Base-by-base conservation (phyloP, 37 sponge, comb jelly and placozoan species). In the Haliclona indistincta region DNA sequence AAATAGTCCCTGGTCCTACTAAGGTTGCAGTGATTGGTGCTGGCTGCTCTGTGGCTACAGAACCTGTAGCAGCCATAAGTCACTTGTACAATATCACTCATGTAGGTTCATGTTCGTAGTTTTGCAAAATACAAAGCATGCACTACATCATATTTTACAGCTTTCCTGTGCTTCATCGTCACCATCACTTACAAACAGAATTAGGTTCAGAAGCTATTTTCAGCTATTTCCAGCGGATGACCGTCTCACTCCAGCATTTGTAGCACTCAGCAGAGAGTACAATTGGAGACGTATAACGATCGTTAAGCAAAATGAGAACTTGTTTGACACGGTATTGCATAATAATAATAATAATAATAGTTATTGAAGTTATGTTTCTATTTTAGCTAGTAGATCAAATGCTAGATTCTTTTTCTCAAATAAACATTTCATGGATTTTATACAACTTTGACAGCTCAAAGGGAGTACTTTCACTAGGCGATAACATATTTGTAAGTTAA, bases 141-240 rank as follows among this genome's bases (percentile, higher is more conserved):
- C n/a, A n/a, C n/a, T 58, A n/a, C 11, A 20, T 25, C n/a, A 34
- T 52, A 43, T 11, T 63, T 4, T 74, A 0, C 45, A 83, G 84
- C 22, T 83, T 0, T 83, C 84, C 0, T 83, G 84, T 69, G 77
- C 69, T 0, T 75, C 84, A 5, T 83, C 84, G 0, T 83, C 84
- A 22, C 22, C 71, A 1, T 60, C 6, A 3, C 54, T 83, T 13
- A 10, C 62, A 2, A 55, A 83, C 58, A 49, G 84, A n/a, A 29
- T 43, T 1, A 20, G 71, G 23, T 83, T 40, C 64, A 63, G 63
- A 8, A 2, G 13, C n/a, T 83, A 83, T 37, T 83, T 83, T 56
- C 84, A 83, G 54, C 43, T 83, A 39, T 64, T 83, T 20, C 38
- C 70, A 28, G 54, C 71, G 36, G 84, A 83, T 51, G 74, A n/a